Evolutionary conservation across 2,888 invertebrate genomes (phyloP).

Genomic region (Melanostoma mellinum): DNA sequence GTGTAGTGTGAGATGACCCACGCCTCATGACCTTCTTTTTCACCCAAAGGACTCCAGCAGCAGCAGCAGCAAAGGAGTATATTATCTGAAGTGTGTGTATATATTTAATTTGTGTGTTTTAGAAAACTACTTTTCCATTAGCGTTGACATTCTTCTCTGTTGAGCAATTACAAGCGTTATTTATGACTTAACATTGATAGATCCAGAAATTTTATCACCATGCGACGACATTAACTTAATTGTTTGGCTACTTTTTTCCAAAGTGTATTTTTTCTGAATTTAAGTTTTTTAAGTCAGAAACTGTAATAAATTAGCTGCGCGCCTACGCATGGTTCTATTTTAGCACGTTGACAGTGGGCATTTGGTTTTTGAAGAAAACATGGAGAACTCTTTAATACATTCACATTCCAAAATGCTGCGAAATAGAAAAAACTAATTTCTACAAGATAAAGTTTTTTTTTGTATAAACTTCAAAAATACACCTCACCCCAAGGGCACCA

Average conservation of each 20-base stretch:
- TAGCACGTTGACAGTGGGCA: conserved; percentile 61
- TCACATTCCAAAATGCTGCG: conserved; percentile 48
- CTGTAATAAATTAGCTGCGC: conserved; percentile 67
- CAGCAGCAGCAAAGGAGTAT: conserved; percentile 34
- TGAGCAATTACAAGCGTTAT: conserved; percentile 55
- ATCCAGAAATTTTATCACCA: conserved; percentile 43
- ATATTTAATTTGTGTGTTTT: conserved; percentile 44
- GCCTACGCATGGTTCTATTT: conserved; percentile 68
- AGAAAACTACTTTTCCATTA: conserved; percentile 54
- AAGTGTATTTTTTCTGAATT: conserved; percentile 32
- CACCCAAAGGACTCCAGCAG: conserved; percentile 27
- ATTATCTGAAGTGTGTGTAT: conserved; percentile 39
- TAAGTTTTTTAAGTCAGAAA: conserved; percentile 35
- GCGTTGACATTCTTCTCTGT: conserved; percentile 45
- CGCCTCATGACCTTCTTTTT: conserved; percentile 33
- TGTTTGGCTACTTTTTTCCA: conserved; percentile 55
- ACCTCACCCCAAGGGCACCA: conserved; percentile 39
- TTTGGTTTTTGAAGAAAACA: conserved; percentile 45
- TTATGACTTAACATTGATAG: conserved; percentile 49
- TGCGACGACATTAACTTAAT: conserved; percentile 63
- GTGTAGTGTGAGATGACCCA: conserved; percentile 28
- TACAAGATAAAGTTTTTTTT: background rate
- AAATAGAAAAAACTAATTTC: background rate
- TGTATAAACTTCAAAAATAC: conserved; percentile 25
- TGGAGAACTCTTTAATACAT: conserved; percentile 64